phyloP scores from a whole-genome alignment of 92 coral and sea anemone species.

The Parazoanthus darwini region DNA sequence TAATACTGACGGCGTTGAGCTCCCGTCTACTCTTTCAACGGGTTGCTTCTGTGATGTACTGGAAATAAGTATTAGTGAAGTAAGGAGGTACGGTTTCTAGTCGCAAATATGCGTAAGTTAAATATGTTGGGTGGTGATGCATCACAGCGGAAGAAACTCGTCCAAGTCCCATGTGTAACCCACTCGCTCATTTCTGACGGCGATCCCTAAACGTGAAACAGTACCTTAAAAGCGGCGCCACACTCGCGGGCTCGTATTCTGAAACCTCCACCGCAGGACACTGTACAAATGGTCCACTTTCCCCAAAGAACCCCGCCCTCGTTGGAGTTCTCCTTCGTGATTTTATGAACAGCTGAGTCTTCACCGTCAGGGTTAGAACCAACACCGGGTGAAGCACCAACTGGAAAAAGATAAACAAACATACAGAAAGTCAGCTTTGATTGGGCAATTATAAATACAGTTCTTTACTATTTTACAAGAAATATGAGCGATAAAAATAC shows the following conservation, averaged over 20 bases:
- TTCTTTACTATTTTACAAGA: too few species aligned
- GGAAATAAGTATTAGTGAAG: too few species aligned
- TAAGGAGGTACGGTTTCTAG: too few species aligned
- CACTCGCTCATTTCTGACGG: too few species aligned
- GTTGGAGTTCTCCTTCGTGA: not conserved
- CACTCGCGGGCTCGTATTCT: constrained; percentile 75
- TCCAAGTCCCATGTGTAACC: too few species aligned
- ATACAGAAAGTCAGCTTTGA: not conserved
- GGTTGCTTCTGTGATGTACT: too few species aligned
- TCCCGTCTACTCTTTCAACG: too few species aligned
- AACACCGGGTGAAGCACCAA: not conserved
- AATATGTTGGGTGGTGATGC: not conserved
- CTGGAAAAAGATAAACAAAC: not conserved
- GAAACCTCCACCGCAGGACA: constrained; percentile 89
- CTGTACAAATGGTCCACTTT: constrained; percentile 78
- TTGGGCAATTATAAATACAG: not conserved
- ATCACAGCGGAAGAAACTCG: not conserved
- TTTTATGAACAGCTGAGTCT: not conserved
- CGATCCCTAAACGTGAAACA: not conserved
- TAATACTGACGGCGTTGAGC: too few species aligned
- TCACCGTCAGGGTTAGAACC: not conserved
- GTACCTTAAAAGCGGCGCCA: constrained; percentile 33
- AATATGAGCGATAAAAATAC: too few species aligned
- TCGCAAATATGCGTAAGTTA: not conserved
- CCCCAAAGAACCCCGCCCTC: constrained; percentile 61